Evolutionary conservation across 2,797 vertebrate species (phyloP).

Genomic region (Labeo calbasu): DNA sequence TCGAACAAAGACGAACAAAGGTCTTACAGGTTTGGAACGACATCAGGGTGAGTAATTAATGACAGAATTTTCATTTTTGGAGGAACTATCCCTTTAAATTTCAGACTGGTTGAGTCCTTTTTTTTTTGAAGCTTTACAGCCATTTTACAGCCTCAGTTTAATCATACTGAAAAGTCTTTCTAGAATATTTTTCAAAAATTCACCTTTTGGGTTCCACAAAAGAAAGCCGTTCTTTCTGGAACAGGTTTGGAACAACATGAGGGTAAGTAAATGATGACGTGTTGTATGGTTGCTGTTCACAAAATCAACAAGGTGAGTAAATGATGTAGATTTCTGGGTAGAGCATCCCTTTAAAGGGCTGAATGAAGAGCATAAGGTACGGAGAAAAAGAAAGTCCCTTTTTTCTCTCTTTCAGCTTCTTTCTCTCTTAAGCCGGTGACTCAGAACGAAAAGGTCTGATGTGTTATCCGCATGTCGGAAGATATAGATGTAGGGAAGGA

Average conservation of each 20-base stretch:
- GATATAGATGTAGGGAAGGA: conserved; percentile 50
- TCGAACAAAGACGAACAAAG: no score
- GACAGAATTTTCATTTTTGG: no score
- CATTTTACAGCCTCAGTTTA: neutral
- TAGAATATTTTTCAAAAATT: neutral
- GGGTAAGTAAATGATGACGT: neutral
- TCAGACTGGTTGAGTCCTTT: neutral
- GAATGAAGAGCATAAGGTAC: neutral
- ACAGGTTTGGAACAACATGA: neutral
- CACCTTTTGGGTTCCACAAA: neutral
- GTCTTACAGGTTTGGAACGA: no score
- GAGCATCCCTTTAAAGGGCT: neutral
- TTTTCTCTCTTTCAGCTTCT: conserved; percentile 11
- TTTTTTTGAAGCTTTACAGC: conserved; percentile 3
- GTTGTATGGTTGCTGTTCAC: neutral
- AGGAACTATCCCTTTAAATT: neutral
- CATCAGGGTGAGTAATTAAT: no score
- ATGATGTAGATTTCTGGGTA: neutral
- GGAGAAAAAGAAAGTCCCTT: neutral
- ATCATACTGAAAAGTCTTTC: neutral
- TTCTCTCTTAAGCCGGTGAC: conserved; percentile 17
- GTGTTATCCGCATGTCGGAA: conserved; percentile 36
- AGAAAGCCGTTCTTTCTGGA: neutral
- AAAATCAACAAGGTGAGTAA: conserved; percentile 3
- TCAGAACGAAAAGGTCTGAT: conserved; percentile 30